Conservation (phyloP, 2,888 invertebrate species). For the Calliopum simillimum region DNA sequence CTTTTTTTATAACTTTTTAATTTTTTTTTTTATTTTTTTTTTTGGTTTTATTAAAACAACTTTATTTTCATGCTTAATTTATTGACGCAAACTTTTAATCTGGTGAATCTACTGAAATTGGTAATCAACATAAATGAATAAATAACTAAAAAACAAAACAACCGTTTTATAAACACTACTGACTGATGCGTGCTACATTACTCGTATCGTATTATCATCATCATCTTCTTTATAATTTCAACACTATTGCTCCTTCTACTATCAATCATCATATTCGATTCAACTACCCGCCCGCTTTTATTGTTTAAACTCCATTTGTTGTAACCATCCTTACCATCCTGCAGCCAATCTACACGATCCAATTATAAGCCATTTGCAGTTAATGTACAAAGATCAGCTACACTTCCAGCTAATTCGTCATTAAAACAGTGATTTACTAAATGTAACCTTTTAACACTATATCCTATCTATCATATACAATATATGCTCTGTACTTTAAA, state of each 20-base stretch:
- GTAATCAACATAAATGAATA: slow-evolving; percentile 1
- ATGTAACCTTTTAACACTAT: slow-evolving; percentile 17
- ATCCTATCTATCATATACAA: slow-evolving; percentile 7
- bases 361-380: slow-evolving; percentile 67
- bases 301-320: too few species aligned
- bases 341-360: slow-evolving; percentile 68
- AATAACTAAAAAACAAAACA: not conserved
- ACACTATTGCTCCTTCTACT: too few species aligned
- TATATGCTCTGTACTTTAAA: slow-evolving; percentile 35
- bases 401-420: slow-evolving; percentile 87
- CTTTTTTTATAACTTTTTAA: not conserved
- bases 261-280: slow-evolving; percentile 7
- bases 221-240: not conserved
- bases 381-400: slow-evolving; percentile 84
- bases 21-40: slow-evolving; percentile 12
- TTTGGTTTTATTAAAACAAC: not conserved
- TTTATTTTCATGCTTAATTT: slow-evolving; percentile 6
- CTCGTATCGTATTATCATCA: too few species aligned
- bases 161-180: not conserved
- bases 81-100: not conserved
- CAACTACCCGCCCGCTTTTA: not conserved
- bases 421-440: slow-evolving; percentile 67
- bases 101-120: not conserved
- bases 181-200: not conserved
- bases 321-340: slow-evolving; percentile 26